Evolutionary conservation across 2,113 vertebrate species (phyloP), one percentile per base, ranked within the genome.

Genomic region (Notarius quadriscutis): DNA sequence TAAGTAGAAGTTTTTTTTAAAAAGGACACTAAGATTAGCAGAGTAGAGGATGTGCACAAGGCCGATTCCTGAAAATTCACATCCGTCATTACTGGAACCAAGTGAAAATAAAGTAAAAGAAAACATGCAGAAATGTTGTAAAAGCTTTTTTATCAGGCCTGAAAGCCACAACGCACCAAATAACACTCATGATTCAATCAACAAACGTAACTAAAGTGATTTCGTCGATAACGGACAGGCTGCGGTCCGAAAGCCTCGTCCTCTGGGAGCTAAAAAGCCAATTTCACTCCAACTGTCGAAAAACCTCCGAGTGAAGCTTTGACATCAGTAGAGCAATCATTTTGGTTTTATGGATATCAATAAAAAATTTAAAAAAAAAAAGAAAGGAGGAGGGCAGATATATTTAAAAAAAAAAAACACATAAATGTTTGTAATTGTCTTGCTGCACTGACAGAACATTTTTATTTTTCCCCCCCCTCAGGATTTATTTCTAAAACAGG

Each of bases 181-280:
- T 48, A 81, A 86, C 14, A 8, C 62, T 69, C 50, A n/a, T 4
- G 20, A 58, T 67, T 81, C 77, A 71, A 71, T 69, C 50, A 71
- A 30, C 62, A 34, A 84, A 84, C 11, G 82, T 27, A 55, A 25
- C 27, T 81, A n/a, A 81, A 81, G 77, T 20, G 85, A 80, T 86
- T 86, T 69, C 7, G n/a, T 80, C 25, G 30, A 81, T 86, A 72
- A 86, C 51, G 7, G 85, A 81, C 51, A 71, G 85, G 27, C 30
- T 71, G 53, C 22, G 22, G 85, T 55, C 51, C 25, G 27, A 67
- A 80, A 86, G 50, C 77, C 30, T 50, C 58, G 25, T 78, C 84
- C 72, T 17, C 77, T 4, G 77, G 85, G 85, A 81, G 17, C 50
- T 20, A 34, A 86, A 78, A 48, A 15, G n/a, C 1, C 50, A 5